Conservation (phyloP, 1,140 invertebrate genomes). For the Aporrectodea caliginosa region DNA sequence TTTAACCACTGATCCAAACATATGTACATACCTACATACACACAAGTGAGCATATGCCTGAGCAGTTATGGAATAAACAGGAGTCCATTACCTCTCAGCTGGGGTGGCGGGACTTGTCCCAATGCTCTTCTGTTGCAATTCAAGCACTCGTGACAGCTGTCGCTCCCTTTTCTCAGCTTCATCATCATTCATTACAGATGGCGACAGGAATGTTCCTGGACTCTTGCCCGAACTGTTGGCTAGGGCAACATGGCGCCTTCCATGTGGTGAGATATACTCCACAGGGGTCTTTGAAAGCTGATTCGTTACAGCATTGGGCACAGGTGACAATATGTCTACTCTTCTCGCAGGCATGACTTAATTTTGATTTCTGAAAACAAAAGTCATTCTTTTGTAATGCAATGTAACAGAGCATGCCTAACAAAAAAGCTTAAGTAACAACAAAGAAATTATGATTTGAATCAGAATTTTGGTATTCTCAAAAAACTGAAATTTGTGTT, state of each 20-base stretch:
- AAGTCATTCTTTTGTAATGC: no score
- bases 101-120: slow-evolving; percentile 36
- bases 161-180: slow-evolving; percentile 49
- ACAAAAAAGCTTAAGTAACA: no score
- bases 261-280: slow-evolving; percentile 43
- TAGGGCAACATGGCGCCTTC: slow-evolving; percentile 37
- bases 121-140: slow-evolving; percentile 38
- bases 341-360: no score
- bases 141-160: slow-evolving; percentile 44
- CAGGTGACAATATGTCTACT: neutral
- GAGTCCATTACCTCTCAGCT: neutral
- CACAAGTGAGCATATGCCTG: no score
- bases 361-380: no score
- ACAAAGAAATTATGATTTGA: no score
- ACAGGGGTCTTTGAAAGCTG: neutral
- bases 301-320: neutral
- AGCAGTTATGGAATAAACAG: no score
- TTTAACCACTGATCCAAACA: no score
- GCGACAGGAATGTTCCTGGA: slow-evolving; percentile 34
- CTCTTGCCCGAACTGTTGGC: slow-evolving; percentile 11
- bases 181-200: slow-evolving; percentile 45
- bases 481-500: no score
- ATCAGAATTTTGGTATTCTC: no score
- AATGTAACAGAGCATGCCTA: no score
- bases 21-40: no score